Base-by-base conservation (phyloP, 2,888 invertebrate species). In the Sicus ferrugineus region DNA sequence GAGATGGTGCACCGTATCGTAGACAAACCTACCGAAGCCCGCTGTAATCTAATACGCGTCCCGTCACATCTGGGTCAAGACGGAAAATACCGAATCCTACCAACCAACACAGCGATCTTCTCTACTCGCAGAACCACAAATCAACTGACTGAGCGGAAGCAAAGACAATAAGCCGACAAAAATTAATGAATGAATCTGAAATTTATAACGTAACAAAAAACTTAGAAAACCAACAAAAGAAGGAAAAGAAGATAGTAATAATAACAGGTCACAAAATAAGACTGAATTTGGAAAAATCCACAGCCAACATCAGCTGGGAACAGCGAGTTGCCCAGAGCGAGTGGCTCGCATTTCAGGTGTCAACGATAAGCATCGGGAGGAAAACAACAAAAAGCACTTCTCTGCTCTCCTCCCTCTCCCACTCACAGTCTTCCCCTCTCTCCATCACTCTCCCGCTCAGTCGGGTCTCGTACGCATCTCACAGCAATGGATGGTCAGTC, bases 301-400 rank as follows among this genome's bases (percentile, higher is more conserved):
- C 11, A 56, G 28, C n/a, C 56, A 56, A 28, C 56, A 16, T 6
- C 56, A 56, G 56, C 26, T n/a, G n/a, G n/a, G n/a, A n/a, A n/a
- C n/a, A n/a, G n/a, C n/a, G n/a, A n/a, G 56, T 42, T 42, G 42
- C 42, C 23, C 26, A 54, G 23, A 16, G 46, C 42, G 61, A 38
- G 23, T 16, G 65, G 34, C 34, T 65, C 34, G 21, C 65, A 54
- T 50, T 54, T 65, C 65, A 65, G 65, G 65, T 65, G 65, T 65
- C 65, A 65, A 31, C 65, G 65, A 65, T 65, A 65, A 65, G 38
- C 65, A 65, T 65, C 65, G 28, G n/a, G n/a, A n/a, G n/a, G n/a
- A 6, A 38, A 38, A 9, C 38, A 38, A 38, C 38, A 38, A 6
- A 11, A 38, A 38, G 38, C 38, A 38, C n/a, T n/a, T n/a, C 42